Evolutionary conservation across 2,888 invertebrate species (phyloP).

Genomic region (Heliothis peltigera): DNA sequence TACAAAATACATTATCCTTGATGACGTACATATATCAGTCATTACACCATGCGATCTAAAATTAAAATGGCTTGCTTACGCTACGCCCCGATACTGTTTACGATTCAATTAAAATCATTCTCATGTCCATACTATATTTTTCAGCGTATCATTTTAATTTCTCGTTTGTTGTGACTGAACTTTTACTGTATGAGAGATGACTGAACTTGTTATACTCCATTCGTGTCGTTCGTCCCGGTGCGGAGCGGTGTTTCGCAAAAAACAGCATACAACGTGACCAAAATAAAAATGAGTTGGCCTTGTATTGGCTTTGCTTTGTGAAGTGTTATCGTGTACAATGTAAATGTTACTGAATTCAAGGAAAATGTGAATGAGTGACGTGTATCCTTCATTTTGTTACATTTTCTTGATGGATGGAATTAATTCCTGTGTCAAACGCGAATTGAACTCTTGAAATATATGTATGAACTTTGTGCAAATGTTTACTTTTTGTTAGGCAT

Average conservation of each 20-base stretch:
- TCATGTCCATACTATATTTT: no score
- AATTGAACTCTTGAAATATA: background rate
- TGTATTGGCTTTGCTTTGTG: background rate
- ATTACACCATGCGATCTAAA: no score
- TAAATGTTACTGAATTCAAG: background rate
- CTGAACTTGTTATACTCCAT: no score
- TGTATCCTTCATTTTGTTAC: background rate
- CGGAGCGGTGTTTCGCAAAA: background rate
- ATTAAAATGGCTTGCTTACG: no score
- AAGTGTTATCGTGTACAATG: background rate
- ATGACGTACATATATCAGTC: no score
- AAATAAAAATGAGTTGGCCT: background rate
- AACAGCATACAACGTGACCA: background rate
- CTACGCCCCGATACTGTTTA: no score
- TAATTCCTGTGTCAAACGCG: background rate
- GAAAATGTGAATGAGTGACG: background rate
- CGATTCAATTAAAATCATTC: no score
- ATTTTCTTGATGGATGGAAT: background rate
- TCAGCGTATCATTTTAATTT: no score
- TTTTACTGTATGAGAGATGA: no score
- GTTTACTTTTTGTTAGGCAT: background rate
- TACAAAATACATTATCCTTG: no score
- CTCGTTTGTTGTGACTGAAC: no score
- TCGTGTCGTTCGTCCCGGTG: no score
- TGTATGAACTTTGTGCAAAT: background rate